phyloP scores from a whole-genome alignment of 2,113 vertebrate species.

The Cyprinodon brontotheroides region DNA sequence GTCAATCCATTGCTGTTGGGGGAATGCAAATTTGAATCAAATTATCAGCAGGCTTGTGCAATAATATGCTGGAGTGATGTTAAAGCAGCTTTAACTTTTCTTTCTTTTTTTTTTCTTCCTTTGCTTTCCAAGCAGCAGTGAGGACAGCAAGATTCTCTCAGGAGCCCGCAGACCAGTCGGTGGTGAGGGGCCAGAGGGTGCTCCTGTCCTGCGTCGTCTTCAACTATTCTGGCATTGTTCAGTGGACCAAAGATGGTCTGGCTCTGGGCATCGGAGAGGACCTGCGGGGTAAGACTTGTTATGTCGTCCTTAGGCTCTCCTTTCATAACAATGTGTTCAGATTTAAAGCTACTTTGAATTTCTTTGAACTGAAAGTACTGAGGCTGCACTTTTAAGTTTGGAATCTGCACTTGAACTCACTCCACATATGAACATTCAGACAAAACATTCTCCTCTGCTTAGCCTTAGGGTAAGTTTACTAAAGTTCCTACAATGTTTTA shows the following conservation, averaged over 20 bases:
- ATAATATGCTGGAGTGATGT: slow-evolving; percentile 4
- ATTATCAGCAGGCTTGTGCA: slow-evolving; percentile 24
- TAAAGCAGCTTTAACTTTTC: slow-evolving; percentile 13
- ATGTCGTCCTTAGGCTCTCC: slow-evolving; percentile 27
- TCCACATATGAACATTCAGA: background rate
- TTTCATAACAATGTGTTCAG: slow-evolving; percentile 6
- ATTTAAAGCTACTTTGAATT: slow-evolving; percentile 42
- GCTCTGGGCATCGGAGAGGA: slow-evolving; percentile 93
- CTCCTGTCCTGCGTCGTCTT: slow-evolving; percentile 92
- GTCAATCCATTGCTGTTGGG: slow-evolving; percentile 25
- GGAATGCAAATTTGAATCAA: slow-evolving; percentile 42
- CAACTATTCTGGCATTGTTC: slow-evolving; percentile 95
- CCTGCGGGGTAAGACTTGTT: slow-evolving; percentile 85
- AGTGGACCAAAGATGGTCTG: slow-evolving; percentile 97
- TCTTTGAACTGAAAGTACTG: slow-evolving; percentile 29
- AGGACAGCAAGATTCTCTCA: slow-evolving; percentile 89
- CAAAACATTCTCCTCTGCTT: background rate
- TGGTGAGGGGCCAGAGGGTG: slow-evolving; percentile 90
- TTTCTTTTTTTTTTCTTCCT: slow-evolving; percentile 13
- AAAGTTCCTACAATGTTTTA: background rate
- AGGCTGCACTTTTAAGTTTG: background rate
- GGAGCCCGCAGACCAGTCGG: slow-evolving; percentile 93
- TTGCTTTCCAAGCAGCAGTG: slow-evolving; percentile 56
- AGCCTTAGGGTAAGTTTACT: background rate
- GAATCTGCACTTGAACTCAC: background rate